Evolutionary conservation across 2,797 vertebrate species (phyloP), one percentile per base, ranked within the genome.

Genomic region (Dromococcyx pavoninus): DNA sequence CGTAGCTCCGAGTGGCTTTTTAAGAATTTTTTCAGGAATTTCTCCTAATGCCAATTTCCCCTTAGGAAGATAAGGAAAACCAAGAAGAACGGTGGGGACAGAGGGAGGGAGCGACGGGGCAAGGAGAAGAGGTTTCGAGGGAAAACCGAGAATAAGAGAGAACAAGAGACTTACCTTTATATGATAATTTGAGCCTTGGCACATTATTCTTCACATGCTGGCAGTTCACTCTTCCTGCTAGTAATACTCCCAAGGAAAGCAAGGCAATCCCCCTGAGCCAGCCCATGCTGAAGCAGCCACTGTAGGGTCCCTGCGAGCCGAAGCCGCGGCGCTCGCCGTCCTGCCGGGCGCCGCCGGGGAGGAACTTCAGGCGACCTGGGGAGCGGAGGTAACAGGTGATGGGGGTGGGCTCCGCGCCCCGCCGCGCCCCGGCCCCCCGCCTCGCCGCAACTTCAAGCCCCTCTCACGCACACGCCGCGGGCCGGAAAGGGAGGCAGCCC

Each of bases 111-210:
- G 70, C 21, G 72, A 44, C 81, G 65, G 94, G 92, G 88, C 94
- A 86, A 91, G 33, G 50, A 83, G 84, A 53, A 75, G 76, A 86
- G 82, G 50, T 39, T 87, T 27, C 16, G 32, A 93, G 91, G 96
- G 95, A 70, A 83, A 91, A 28, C 56, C 70, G 77, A 65, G 93
- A 67, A 89, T 28, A 71, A 70, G 79, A 89, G 61, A 89, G 76
- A 92, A 95, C 51, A 81, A 77, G 84, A 95, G 96, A 96, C 98
- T 98, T 98, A 99, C 99, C 99, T 99, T 99, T 99, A 96, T 99
- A 99, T 53, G 99, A 98, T 71, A 99, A 98, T 98, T 98, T 99
- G 97, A 99, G 98, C 69, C 99, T 97, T 9, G 99, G 99, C 87
- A 99, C 98, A 48, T 99, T 99, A 97, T 97, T 99, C 97, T 98